Conservation (phyloP, 2,797 vertebrate species). For the Chloroceryle inda region DNA sequence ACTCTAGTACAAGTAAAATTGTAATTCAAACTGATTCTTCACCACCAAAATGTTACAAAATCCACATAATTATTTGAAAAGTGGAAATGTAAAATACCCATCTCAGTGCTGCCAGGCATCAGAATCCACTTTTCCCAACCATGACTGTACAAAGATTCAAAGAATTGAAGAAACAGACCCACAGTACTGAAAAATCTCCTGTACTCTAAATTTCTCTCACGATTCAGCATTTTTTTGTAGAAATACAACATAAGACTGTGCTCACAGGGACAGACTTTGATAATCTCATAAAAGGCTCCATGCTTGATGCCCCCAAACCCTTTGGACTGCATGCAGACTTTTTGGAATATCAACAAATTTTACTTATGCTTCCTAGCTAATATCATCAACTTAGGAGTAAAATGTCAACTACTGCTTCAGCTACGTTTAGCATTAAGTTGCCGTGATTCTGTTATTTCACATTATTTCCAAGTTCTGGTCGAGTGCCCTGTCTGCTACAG, state of each 20-base stretch:
- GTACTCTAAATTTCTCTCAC: neutral
- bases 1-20: neutral
- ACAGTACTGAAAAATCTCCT: neutral
- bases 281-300: neutral
- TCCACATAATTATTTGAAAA: neutral
- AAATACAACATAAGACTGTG: neutral
- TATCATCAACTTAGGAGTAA: neutral
- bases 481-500: neutral
- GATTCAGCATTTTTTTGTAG: neutral
- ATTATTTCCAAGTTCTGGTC: neutral
- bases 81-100: neutral
- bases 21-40: neutral
- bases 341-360: neutral
- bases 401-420: neutral
- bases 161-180: neutral
- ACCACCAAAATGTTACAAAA: neutral
- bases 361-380: neutral
- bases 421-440: neutral
- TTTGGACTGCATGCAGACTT: neutral
- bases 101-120: neutral
- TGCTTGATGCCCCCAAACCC: neutral
- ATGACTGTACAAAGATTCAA: neutral
- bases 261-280: neutral
- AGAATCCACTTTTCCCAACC: neutral
- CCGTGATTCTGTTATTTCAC: neutral